These are phyloP conservation scores for Ectemnius cavifrons DNA, from an alignment of 2,888 invertebrate species.

Conservation along the genomic window DNA sequence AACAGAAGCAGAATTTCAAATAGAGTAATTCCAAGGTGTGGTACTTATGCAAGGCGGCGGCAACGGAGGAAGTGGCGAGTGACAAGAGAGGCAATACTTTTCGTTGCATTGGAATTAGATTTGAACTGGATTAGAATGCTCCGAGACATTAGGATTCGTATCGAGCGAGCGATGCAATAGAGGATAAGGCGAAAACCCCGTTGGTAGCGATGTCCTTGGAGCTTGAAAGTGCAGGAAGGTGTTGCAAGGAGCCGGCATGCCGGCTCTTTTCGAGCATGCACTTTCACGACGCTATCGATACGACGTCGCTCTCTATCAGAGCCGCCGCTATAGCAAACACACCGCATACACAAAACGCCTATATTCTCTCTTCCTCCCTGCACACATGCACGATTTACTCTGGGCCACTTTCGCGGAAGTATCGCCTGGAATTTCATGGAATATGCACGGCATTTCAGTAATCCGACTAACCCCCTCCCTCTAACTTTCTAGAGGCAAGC, in stretches of 20 bases:
- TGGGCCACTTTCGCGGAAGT: slow-evolving; percentile 70
- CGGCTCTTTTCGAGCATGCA: slow-evolving; percentile 49
- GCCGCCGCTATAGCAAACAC: slow-evolving; percentile 35
- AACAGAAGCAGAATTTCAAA: no score
- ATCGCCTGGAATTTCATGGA: slow-evolving; percentile 59
- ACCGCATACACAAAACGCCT: background rate
- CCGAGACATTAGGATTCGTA: slow-evolving; percentile 15
- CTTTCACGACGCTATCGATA: slow-evolving; percentile 49
- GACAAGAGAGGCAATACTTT: no score
- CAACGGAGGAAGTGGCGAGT: no score
- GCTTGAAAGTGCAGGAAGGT: slow-evolving; percentile 53
- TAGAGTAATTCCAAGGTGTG: no score
- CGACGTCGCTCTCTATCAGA: slow-evolving; percentile 33
- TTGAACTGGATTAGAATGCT: no score
- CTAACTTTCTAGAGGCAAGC: slow-evolving; percentile 67
- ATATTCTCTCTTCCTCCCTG: no score
- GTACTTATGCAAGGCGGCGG: no score
- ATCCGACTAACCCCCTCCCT: slow-evolving; percentile 63
- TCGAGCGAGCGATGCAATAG: slow-evolving; percentile 38
- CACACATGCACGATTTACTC: no score
- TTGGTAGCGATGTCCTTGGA: slow-evolving; percentile 47
- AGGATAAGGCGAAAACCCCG: slow-evolving; percentile 34
- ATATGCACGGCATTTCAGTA: slow-evolving; percentile 63
- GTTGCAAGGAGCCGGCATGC: slow-evolving; percentile 37
- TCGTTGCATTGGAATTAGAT: no score